Percentiles rank a stretch among this genome's conserved stretches.
These are phyloP conservation scores for Stegostoma tigrinum DNA, from an alignment of 2,113 vertebrate species.

Conservation along the genomic window DNA sequence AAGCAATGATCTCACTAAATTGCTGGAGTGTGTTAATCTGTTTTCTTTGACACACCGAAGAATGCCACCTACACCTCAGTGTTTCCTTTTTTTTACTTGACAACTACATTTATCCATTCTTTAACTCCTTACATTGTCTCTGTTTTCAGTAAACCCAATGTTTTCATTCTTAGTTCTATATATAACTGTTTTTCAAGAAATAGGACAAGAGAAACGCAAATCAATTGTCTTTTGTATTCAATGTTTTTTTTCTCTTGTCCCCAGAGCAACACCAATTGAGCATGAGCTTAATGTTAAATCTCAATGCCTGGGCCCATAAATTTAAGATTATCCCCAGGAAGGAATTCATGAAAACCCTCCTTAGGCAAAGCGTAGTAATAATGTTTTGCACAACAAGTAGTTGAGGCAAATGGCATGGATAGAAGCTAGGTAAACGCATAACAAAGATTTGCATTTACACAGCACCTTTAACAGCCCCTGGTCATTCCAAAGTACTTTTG, in stretches of 20 bases:
- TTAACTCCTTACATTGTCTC: background rate
- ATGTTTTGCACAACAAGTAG: background rate
- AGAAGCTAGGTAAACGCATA: background rate
- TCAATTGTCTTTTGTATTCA: background rate
- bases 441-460: background rate
- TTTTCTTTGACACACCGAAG: background rate
- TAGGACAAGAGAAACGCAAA: background rate
- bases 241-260: background rate
- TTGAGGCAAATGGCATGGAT: background rate
- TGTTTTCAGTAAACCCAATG: background rate
- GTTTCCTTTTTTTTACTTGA: background rate
- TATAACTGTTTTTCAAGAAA: background rate
- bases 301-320: background rate
- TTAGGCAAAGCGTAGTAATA: background rate
- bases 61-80: slow-evolving; percentile 7
- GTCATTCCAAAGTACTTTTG: background rate
- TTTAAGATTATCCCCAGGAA: background rate
- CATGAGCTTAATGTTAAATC: background rate
- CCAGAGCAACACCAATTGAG: background rate
- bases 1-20: background rate
- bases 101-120: background rate
- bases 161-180: background rate
- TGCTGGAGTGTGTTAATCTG: background rate
- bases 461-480: background rate
- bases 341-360: background rate